A percentile compares a stretch with the other conserved stretches of the same genome.
These are phyloP conservation scores for Phymastichus coffea DNA, from an alignment of 1,140 invertebrate species.

Conservation along the genomic window DNA sequence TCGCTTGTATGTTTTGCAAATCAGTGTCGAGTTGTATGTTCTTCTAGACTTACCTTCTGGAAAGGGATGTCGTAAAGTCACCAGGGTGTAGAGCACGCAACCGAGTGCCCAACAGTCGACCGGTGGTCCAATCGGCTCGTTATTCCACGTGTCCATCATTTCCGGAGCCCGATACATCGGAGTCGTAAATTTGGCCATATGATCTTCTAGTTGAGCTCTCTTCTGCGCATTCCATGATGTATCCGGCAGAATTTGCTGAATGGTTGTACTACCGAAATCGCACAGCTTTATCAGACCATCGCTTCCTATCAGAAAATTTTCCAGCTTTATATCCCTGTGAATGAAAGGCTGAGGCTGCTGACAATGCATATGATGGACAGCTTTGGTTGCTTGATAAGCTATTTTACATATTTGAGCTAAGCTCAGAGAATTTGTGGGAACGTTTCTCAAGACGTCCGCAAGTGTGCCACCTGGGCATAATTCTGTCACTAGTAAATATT, in stretches of 20 bases:
- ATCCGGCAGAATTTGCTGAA: constrained; percentile 79
- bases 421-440: constrained; percentile 64
- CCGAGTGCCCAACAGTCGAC: constrained; percentile 97
- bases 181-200: constrained; percentile 74
- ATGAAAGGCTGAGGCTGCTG: constrained; percentile 81
- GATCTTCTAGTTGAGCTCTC: constrained; percentile 89
- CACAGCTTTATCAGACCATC: constrained; percentile 92
- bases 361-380: constrained; percentile 91
- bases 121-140: constrained; percentile 85
- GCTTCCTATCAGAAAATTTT: constrained; percentile 72
- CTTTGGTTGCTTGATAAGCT: constrained; percentile 88
- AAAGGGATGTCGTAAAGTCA: constrained; percentile 94
- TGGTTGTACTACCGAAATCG: constrained; percentile 97
- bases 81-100: constrained; percentile 90
- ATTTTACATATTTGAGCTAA: constrained; percentile 80
- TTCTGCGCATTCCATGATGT: constrained; percentile 89
- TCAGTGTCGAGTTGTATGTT: not conserved
- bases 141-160: constrained; percentile 97
- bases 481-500: constrained; percentile 73
- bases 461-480: constrained; percentile 75
- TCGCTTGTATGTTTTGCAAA: too few species aligned
- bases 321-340: constrained; percentile 90
- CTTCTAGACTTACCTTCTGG: constrained; percentile 69
- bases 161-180: constrained; percentile 92
- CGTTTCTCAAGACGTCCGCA: constrained; percentile 74